Evolutionary conservation across 1,140 invertebrate genomes (phyloP).

Genomic region (Liolophura sinensis): DNA sequence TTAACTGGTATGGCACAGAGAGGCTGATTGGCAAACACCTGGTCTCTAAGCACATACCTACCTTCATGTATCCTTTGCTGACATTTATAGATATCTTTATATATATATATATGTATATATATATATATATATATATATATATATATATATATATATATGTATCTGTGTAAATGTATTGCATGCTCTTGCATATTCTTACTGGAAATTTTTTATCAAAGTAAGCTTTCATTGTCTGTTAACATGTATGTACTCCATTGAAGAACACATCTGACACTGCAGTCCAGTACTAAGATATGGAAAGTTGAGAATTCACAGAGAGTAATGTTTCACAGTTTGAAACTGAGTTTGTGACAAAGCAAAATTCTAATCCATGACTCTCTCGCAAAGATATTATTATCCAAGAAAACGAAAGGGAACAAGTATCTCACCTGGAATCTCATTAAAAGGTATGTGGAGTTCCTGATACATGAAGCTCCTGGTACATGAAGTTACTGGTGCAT

Average conservation of each 20-base stretch:
- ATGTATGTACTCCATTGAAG: neutral
- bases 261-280: neutral
- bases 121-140: neutral
- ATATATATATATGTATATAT: neutral
- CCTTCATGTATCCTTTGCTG: constrained; percentile 55
- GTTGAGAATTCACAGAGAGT: neutral
- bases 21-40: constrained; percentile 54
- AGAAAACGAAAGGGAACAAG: constrained; percentile 23
- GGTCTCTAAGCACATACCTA: constrained; percentile 48
- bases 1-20: constrained; percentile 60
- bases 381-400: constrained; percentile 36
- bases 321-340: neutral
- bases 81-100: neutral
- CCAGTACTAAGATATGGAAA: neutral
- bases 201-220: neutral
- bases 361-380: neutral
- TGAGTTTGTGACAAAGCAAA: neutral
- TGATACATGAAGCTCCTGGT: too few species aligned
- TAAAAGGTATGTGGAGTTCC: too few species aligned
- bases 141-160: neutral
- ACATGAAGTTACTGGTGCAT: too few species aligned
- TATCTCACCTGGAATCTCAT: neutral
- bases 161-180: neutral
- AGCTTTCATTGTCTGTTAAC: neutral
- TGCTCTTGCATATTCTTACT: neutral